Evolutionary conservation across 1,140 invertebrate species (phyloP), one percentile per base, ranked within the genome.

Genomic region (Anoplolepis gracilipes): DNA sequence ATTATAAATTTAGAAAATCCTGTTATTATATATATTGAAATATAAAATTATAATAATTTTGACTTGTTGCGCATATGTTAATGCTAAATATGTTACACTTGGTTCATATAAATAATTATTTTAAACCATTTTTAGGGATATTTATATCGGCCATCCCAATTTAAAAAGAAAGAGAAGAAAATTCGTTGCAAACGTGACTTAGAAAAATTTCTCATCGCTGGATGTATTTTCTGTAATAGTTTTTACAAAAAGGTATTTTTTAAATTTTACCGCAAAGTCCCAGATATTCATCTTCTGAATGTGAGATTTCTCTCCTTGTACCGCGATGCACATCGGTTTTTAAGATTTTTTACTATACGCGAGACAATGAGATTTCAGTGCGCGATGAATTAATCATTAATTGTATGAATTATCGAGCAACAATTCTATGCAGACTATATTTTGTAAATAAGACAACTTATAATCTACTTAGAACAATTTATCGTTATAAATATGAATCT

Each of bases 301-400:
- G 57, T 75, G 76, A 82, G 36, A 84, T 81, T 84, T 16, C 46
- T 87, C 28, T 25, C 70, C 22, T 16, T 19, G 85, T 79, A 30
- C 87, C 87, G 87, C 78, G 78, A 49, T 84, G 88, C 78, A 79
- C 42, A 79, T 78, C 16, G 25, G 25, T 79, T 89, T 86, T 76
- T 77, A 33, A 36, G 69, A 36, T 55, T 46, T 59, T 84, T 61
- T 73, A 77, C 70, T 69, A 16, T 59, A 42, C 10, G 46, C 25
- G 25, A 65, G 13, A 72, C 16, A 59, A 42, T 73, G 28, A 39
- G 28, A 73, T 82, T n/a, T 55, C 25, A 73, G n/a, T 82, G 53
- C 39, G 67, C 67, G 53, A 13, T 72, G 36, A 82, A 57, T 72
- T 59, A 82, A 72, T 82, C n/a, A 67, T 82, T 67, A 88, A 79